Evolutionary conservation across 1,140 invertebrate genomes (phyloP), one percentile per base, ranked within the genome.

Genomic region (Aphaenogaster rudis): DNA sequence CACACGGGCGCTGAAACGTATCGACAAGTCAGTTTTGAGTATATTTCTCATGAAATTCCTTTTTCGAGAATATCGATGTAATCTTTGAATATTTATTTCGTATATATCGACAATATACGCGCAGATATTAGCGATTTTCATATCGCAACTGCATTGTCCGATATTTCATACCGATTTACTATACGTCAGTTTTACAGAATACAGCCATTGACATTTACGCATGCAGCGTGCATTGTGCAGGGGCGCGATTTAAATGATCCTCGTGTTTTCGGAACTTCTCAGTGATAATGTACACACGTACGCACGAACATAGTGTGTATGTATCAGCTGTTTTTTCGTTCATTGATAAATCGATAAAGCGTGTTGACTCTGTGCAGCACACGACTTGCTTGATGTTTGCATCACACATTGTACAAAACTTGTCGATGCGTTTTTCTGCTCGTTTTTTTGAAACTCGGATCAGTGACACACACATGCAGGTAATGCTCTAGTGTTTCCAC

Each of bases 341-440:
- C 54, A 74, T 76, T 84, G 54, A 76, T 50, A 74, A 50, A 76
- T 81, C 66, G 66, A 84, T 84, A 42, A 81, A 71, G 13, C 45
- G 17, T 13, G 80, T 61, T 74, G 48, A 74, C 6, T 82, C 15
- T 57, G 42, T 42, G 59, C 15, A n/a, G 21, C 50, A 59, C 48
- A 57, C 36, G 48, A 80, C 36, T 80, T 36, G 77, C 28, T 59
- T 59, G 50, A 59, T 57, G 9, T 36, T 81, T 67, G 52, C 77
- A 42, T 50, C 28, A 50, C 8, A 63, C 11, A 33, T 67, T 15
- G 39, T n/a, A 9, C 21, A 45, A 69, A 45, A 71, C 39, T 57
- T 59, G 28, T 15, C 54, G 3, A n/a, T 45, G 11, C n/a, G 1
- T 7, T 57, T 80, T 79, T 52, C 13, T 11, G 9, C 13, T 48